Base-by-base conservation (phyloP, 2,797 vertebrate genomes). In the Diplodus sargus region DNA sequence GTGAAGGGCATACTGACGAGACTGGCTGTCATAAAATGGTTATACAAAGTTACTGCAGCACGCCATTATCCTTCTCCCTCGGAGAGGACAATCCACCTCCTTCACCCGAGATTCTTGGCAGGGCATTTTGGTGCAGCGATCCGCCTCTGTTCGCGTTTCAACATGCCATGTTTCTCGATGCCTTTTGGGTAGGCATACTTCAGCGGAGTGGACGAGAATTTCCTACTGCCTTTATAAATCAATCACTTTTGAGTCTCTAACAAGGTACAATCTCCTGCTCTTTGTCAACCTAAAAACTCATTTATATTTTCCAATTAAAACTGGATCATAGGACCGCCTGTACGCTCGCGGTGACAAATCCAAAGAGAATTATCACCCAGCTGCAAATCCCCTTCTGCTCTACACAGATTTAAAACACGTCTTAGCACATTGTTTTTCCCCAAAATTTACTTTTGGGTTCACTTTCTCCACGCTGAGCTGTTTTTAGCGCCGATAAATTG, bases 1-100 rank as follows among this genome's bases (percentile, higher is more conserved):
- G 71, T 86, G 88, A 87, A 87, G 86, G 83, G 81, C 85, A 81
- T 80, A 78, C 82, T 74, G 81, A 78, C 72, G 56, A 70, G 78
- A 62, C 76, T 43, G 88, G 61, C 74, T 62, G 78, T 87, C 71
- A 45, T 76, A 76, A 89, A 89, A 82, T 18, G 74, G 56, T 56
- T 68, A 68, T 49, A 80, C 69, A 82, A 74, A 90, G 83, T 88
- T 79, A 85, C 75, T 66, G 81, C 85, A 65, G 84, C 74, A 34
- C 34, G 70, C 62, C 39, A 76, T 87, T 77, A 83, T 85, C 57
- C 62, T 60, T 76, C 75, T 70, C 70, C 62, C 22, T 74, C 16
- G 14, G 67, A 75, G 57, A 70, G 39, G 4, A 77, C 63, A 62
- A 78, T 82, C 68, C 30, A 63, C 71, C 39, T 73, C 23, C 54